A percentile compares a stretch with the other conserved stretches of the same genome.
phyloP scores from a whole-genome alignment of 2,797 vertebrate species.

The Cheirogaleus major region DNA sequence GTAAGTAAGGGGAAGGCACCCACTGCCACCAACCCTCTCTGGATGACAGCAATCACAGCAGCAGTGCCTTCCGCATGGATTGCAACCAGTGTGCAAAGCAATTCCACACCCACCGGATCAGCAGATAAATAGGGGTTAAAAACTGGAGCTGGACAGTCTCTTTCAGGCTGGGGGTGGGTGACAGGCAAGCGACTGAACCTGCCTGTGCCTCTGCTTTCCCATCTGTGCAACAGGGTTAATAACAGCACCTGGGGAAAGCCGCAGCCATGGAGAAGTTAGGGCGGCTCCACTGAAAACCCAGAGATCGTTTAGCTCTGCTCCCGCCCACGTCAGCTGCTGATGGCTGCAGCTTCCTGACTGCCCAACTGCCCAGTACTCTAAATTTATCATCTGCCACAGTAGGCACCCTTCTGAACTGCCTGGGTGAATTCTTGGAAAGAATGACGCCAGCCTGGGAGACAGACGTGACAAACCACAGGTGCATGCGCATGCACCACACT shows the following conservation, averaged over 20 bases:
- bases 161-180: background rate
- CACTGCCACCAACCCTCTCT: background rate
- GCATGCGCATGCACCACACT: background rate
- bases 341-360: conserved; percentile 74
- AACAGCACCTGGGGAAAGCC: background rate
- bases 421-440: background rate
- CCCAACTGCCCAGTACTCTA: conserved; percentile 65
- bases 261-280: conserved; percentile 62
- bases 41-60: background rate
- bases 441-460: background rate
- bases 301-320: conserved; percentile 77
- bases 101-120: background rate
- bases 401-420: background rate
- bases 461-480: background rate
- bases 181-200: background rate
- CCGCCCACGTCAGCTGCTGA: conserved; percentile 63
- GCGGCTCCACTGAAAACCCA: conserved; percentile 56
- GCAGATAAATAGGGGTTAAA: background rate
- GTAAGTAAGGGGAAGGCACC: background rate
- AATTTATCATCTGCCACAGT: background rate
- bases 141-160: background rate
- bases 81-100: background rate
- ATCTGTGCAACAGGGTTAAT: background rate
- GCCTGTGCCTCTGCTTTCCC: background rate
- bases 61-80: accelerated